Base-by-base conservation (phyloP, 2,888 invertebrate genomes). In the Bellardia bayeri region DNA sequence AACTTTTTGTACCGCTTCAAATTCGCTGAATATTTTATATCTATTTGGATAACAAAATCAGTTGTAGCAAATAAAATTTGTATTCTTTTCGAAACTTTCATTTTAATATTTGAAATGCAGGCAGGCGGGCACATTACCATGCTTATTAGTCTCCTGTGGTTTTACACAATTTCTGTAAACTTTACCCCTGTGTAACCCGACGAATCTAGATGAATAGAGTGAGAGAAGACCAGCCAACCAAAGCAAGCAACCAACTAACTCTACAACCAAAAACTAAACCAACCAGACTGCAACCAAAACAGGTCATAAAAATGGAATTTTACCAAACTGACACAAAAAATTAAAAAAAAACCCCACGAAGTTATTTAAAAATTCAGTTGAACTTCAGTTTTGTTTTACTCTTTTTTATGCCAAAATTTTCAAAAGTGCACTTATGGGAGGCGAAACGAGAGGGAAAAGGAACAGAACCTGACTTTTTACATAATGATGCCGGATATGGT, bases 401-500 rank as follows among this genome's bases (percentile, higher is more conserved):
- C 37, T 78, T 40, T 58, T 56, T 54, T 76, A 64, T 37, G 45
- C 0, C 14, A 30, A 61, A 74, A 75, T 49, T 40, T 37, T 14
- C 85, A 45, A 80, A 87, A 85, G 78, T 83, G 37, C 56, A 76
- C 71, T 80, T 76, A 64, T 45, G 78, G 63, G 78, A 61, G 66
- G 51, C 45, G 16, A 63, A 68, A 40, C 33, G 64, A 30, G 45
- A 64, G 51, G 74, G 33, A 45, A 23, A 66, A 42, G 33, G 75
- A 68, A 42, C n/a, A 30, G 30, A 71, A 87, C 42, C 87, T 87
- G 87, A 87, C 82, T 82, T 87, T 87, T 82, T 64, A 75, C 85
- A 87, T 85, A 85, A 87, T 82, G 85, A 85, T 66, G 85, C 78
- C 87, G 87, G 87, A 87, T 87, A 87, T 87, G 87, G 87, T 87